phyloP scores from a whole-genome alignment of 1,140 invertebrate genomes.

The Ceratosolen solmsi region DNA sequence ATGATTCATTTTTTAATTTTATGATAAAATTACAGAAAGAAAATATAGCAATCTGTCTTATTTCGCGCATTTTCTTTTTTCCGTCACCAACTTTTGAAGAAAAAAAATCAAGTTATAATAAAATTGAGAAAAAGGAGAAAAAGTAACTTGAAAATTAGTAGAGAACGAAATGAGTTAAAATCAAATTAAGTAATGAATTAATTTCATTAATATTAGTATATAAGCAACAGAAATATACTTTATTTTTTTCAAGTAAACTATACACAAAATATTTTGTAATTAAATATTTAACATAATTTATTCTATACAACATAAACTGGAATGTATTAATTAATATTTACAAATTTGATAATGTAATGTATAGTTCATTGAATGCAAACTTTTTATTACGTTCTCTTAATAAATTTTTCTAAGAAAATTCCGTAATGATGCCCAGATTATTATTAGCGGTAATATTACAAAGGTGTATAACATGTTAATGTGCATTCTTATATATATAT shows the following conservation, averaged over 20 bases:
- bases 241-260: slow-evolving; percentile 62
- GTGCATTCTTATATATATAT: slow-evolving; percentile 55
- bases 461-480: slow-evolving; percentile 47
- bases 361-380: slow-evolving; percentile 68
- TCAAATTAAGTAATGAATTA: slow-evolving; percentile 67
- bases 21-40: slow-evolving; percentile 66
- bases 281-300: slow-evolving; percentile 63
- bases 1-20: slow-evolving; percentile 65
- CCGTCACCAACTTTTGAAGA: slow-evolving; percentile 65
- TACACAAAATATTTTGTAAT: slow-evolving; percentile 66
- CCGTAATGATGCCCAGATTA: slow-evolving; percentile 65
- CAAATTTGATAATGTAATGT: slow-evolving; percentile 70
- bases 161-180: slow-evolving; percentile 45
- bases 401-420: slow-evolving; percentile 63
- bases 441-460: slow-evolving; percentile 50
- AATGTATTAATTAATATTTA: slow-evolving; percentile 65
- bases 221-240: slow-evolving; percentile 51
- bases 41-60: slow-evolving; percentile 65
- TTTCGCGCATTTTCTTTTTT: slow-evolving; percentile 58
- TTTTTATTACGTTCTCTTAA: slow-evolving; percentile 51
- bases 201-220: slow-evolving; percentile 55
- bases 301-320: slow-evolving; percentile 65
- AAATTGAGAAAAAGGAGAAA: slow-evolving; percentile 46
- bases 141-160: slow-evolving; percentile 45
- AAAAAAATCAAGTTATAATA: slow-evolving; percentile 48